Evolutionary conservation across 2,113 vertebrate genomes (phyloP).

Genomic region (Neopipo cinnamomea): DNA sequence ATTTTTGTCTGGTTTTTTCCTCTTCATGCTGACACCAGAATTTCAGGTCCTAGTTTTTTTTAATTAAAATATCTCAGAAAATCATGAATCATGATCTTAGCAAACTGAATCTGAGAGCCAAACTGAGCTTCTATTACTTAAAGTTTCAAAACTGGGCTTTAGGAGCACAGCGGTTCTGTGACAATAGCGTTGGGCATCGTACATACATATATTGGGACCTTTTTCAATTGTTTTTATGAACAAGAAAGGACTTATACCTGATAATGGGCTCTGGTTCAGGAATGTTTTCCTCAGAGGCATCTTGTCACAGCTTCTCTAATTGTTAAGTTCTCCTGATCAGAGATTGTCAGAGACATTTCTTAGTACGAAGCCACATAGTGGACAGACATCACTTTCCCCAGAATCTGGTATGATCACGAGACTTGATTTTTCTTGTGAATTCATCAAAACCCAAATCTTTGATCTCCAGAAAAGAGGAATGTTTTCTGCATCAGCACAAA

Average conservation of each 20-base stretch:
- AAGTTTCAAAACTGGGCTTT: not conserved
- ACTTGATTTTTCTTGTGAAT: not conserved
- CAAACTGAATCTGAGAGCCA: not conserved
- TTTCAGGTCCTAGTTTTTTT: not conserved
- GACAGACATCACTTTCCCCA: not conserved
- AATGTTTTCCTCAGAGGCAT: not conserved
- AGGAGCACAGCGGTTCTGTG: not conserved
- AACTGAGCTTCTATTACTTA: not conserved
- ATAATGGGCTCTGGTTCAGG: not conserved
- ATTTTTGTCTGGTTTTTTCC: not conserved
- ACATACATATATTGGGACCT: too few relatives aligned
- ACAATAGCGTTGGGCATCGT: rapidly evolving
- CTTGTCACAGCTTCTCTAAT: not conserved
- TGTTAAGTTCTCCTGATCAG: not conserved
- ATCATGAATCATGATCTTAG: rapidly evolving
- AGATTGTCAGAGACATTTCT: not conserved
- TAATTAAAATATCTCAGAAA: not conserved
- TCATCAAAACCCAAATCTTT: not conserved
- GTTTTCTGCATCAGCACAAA: not conserved
- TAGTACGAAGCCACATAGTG: not conserved
- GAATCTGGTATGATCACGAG: not conserved
- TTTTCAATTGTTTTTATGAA: not conserved
- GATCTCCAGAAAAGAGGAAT: not conserved
- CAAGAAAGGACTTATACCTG: not conserved
- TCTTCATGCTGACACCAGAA: not conserved